Base-by-base conservation (phyloP, 2,113 vertebrate species). In the Phrynosoma platyrhinos region DNA sequence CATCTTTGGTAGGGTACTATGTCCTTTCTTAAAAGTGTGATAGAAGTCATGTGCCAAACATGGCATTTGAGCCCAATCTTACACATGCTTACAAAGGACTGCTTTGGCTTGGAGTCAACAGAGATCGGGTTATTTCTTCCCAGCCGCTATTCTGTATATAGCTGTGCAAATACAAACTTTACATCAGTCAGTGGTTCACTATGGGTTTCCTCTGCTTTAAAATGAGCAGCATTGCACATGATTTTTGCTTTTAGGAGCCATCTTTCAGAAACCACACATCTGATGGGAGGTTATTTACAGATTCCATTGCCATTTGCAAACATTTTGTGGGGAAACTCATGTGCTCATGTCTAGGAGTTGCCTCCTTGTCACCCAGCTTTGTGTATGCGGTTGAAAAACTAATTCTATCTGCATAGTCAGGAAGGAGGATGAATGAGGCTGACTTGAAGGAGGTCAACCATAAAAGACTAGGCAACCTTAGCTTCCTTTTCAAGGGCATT, bases 401-500 rank as follows among this genome's bases (percentile, higher is more conserved):
- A 83, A 87, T 18, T 23, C 88, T 84, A 82, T 90, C 71, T 84
- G 12, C 18, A 72, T 89, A 2, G 25, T 66, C 72, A 69, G 88
- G 55, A 32, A 84, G 16, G 12, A 85, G 27, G 16, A 23, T 77
- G 36, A 79, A 85, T 87, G 86, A 71, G 91, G 84, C 30, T 12
- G 58, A 25, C 0, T 83, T 91, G 77, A 79, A 92, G 82, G 64
- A 92, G 82, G 68, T 0, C 90, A 87, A 90, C 0, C 84, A 88
- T 74, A 93, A 91, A 89, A 93, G 5, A 0, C 8, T 88, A 66
- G 66, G 18, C 75, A 69, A 64, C 80, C 93, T 92, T 76, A 77
- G 66, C 92, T 92, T 18, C n/a, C 87, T 40, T 94, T 89, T 83
- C 87, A 80, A 92, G 36, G 68, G 91, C 53, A 91, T 85, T 90